Evolutionary conservation across 2,113 vertebrate genomes (phyloP).

Genomic region (Perca fluviatilis): DNA sequence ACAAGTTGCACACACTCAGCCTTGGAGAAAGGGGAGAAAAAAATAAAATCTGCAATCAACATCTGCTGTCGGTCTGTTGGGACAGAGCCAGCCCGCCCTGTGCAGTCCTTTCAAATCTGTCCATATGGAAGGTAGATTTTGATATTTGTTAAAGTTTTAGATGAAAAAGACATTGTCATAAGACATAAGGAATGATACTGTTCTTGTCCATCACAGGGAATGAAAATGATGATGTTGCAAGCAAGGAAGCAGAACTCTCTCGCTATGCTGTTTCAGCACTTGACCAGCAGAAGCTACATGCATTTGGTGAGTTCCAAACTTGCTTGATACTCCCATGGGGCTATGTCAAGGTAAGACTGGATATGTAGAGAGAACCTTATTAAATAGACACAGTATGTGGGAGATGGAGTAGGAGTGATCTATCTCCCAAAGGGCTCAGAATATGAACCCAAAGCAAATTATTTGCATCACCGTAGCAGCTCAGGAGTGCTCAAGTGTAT

Average conservation of each 20-base stretch:
- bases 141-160: background rate
- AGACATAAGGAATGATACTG: background rate
- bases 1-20: background rate
- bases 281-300: background rate
- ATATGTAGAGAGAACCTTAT: slow-evolving; percentile 26
- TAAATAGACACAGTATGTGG: background rate
- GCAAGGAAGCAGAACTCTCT: background rate
- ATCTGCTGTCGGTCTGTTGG: slow-evolving; percentile 37
- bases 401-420: slow-evolving; percentile 18
- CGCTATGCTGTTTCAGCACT: slow-evolving; percentile 26
- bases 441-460: background rate
- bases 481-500: slow-evolving; percentile 26
- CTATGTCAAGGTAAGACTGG: slow-evolving; percentile 19
- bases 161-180: background rate
- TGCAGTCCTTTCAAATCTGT: background rate
- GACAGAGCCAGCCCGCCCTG: background rate
- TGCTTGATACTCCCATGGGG: slow-evolving; percentile 12
- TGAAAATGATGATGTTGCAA: slow-evolving; percentile 10
- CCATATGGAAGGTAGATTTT: background rate
- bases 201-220: slow-evolving; percentile 30
- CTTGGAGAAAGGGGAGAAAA: background rate
- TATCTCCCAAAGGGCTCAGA: slow-evolving; percentile 13
- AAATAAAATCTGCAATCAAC: background rate
- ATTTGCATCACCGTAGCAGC: background rate
- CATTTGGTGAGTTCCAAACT: slow-evolving; percentile 27